Evolutionary conservation across 2,113 vertebrate species (phyloP), one percentile per base, ranked within the genome.

Genomic region (Candoia aspera): DNA sequence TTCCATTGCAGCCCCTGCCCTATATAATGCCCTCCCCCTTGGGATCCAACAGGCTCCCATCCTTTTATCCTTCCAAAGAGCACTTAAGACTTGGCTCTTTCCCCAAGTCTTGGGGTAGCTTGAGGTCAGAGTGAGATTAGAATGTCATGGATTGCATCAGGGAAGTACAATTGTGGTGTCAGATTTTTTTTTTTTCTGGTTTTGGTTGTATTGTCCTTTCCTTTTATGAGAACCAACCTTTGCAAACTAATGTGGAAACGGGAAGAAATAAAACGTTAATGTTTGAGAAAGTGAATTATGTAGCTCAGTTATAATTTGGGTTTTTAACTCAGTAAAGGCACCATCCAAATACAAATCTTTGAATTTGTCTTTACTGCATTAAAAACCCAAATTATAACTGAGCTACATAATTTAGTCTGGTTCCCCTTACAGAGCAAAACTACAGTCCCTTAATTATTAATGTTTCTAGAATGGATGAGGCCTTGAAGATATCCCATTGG

Each of bases 401-500:
- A 21, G 21, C 15, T 58, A 37, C 64, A 68, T 53, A 87, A 89
- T 55, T 87, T 5, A 62, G 57, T 59, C n/a, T 85, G n/a, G 8
- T 57, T 84, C 2, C 23, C 17, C 21, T 57, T 91, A 58, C 64
- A 55, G 59, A 91, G 86, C 10, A 12, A 92, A 92, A 62, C n/a
- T 84, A 0, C 90, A 42, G 17, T 90, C 10, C n/a, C 46, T 91
- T 68, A 90, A 93, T 94, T 88, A 95, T 94, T 93, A 62, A 90
- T 88, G 87, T 95, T 89, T 33, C 87, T 87, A 17, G 86, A 19
- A 91, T 62, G 87, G 91, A 90, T 64, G 64, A 53, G 49, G 57
- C 88, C 0, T 54, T 88, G 29, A 92, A 68, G 53, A 1, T 55
- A 23, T 92, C 37, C 87, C 89, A 4, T 33, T 91, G 73, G 33